Conservation (phyloP, 64 coral and sea anemone genomes). For the Dendrophyllia cribrosa region DNA sequence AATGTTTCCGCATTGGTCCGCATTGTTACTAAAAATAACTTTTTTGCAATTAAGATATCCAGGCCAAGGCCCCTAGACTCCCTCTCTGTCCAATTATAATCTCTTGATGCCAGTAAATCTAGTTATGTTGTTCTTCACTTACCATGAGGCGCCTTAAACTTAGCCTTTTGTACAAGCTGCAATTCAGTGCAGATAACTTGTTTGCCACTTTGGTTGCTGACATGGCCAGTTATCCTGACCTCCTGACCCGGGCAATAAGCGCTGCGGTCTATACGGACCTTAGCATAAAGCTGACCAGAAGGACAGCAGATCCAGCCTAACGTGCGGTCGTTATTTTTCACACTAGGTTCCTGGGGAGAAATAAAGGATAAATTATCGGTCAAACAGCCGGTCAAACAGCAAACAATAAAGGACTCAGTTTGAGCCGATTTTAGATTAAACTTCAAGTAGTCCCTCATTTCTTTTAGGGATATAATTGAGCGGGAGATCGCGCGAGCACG, state of each 20-base stretch:
- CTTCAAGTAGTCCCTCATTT: too few species aligned
- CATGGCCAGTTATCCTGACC: conserved; percentile 28
- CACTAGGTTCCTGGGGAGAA: conserved; percentile 3
- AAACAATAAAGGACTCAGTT: too few species aligned
- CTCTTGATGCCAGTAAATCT: too few species aligned
- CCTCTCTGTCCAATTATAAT: too few species aligned
- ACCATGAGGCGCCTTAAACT: conserved; percentile 31
- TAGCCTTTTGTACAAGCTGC: conserved; percentile 7
- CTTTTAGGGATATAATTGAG: too few species aligned
- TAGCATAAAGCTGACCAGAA: conserved; percentile 10
- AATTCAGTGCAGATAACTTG: conserved; percentile 24
- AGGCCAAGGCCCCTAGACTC: too few species aligned
- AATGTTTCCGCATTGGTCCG: too few species aligned
- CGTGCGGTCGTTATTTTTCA: conserved; percentile 21
- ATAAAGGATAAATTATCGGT: not conserved
- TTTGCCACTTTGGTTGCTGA: conserved; percentile 34
- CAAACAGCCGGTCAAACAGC: not conserved
- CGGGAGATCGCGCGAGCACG: too few species aligned
- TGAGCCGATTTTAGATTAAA: too few species aligned
- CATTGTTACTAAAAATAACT: too few species aligned
- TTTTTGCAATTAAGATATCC: too few species aligned
- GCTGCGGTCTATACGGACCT: not conserved
- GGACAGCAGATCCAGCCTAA: conserved; percentile 17
- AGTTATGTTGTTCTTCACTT: not conserved
- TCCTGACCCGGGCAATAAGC: conserved; percentile 37